Conservation (phyloP, 2,797 vertebrate genomes). For the Lindbergichthys nudifrons region DNA sequence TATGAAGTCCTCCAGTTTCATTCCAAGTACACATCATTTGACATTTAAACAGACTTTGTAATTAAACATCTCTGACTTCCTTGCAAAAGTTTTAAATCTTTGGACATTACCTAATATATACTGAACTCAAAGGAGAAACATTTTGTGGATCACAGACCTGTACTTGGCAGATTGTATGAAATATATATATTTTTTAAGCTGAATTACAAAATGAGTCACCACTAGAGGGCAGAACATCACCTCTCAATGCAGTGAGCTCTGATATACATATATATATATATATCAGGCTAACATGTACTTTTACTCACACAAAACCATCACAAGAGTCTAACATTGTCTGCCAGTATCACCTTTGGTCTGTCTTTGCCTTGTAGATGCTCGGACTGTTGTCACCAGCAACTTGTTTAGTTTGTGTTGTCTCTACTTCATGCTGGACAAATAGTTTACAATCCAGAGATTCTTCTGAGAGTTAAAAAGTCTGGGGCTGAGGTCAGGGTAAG, state of each 20-base stretch:
- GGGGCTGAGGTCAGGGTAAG: background rate
- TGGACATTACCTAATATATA: too few relatives aligned
- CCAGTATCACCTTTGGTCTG: background rate
- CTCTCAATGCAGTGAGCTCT: background rate
- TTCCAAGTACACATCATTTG: background rate
- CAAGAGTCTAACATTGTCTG: background rate
- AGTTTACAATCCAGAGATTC: background rate
- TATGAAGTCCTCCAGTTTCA: background rate
- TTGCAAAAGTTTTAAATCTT: background rate
- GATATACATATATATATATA: background rate
- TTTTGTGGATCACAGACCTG: too few relatives aligned
- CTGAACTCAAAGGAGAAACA: background rate
- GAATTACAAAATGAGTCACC: background rate
- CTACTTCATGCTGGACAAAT: background rate
- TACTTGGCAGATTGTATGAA: background rate
- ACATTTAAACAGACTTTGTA: background rate
- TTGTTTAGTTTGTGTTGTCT: background rate
- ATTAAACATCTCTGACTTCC: background rate
- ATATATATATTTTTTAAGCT: background rate
- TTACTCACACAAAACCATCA: background rate
- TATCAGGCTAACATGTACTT: background rate
- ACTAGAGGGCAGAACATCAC: slow-evolving; percentile 17
- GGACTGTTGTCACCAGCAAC: background rate
- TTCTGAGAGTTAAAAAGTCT: background rate
- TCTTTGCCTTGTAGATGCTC: background rate